phyloP scores from a whole-genome alignment of 2,888 invertebrate genomes.

The Carabus problematicus region DNA sequence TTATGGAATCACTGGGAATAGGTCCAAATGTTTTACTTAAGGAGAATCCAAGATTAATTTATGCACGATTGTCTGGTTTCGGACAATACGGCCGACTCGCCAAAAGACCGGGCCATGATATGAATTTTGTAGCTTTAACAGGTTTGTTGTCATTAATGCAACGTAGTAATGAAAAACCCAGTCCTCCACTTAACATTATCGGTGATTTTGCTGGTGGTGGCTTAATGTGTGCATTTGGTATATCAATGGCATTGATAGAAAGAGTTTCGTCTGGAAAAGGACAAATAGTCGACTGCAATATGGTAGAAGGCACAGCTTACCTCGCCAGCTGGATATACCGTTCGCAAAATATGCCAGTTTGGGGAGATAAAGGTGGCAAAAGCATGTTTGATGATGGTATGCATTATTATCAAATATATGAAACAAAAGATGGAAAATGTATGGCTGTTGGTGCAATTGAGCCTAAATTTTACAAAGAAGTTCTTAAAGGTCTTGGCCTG shows the following conservation, averaged over 20 bases:
- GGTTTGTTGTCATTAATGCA: constrained; percentile 79
- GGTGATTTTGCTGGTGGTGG: constrained; percentile 94
- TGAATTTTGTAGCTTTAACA: constrained; percentile 90
- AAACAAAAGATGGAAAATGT: constrained; percentile 90
- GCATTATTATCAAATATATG: constrained; percentile 88
- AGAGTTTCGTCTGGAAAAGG: constrained; percentile 79
- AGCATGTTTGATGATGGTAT: constrained; percentile 87
- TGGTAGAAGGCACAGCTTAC: constrained; percentile 94
- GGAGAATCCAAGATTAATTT: constrained; percentile 81
- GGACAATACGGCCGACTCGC: constrained; percentile 84
- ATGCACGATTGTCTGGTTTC: constrained; percentile 91
- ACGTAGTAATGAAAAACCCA: constrained; percentile 65
- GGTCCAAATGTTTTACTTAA: constrained; percentile 78
- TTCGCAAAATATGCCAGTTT: constrained; percentile 70
- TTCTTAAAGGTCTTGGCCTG: constrained; percentile 76
- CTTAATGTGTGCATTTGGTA: constrained; percentile 87
- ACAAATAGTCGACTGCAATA: constrained; percentile 87
- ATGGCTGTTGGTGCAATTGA: constrained; percentile 97
- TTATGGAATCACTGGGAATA: constrained; percentile 91
- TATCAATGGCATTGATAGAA: constrained; percentile 85
- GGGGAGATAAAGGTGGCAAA: constrained; percentile 75
- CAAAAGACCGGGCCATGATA: constrained; percentile 92
- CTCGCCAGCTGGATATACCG: constrained; percentile 86
- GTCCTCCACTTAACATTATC: constrained; percentile 83
- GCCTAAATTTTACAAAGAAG: constrained; percentile 82